Conservation (phyloP, 2,113 vertebrate species). For the Tamias sibiricus region DNA sequence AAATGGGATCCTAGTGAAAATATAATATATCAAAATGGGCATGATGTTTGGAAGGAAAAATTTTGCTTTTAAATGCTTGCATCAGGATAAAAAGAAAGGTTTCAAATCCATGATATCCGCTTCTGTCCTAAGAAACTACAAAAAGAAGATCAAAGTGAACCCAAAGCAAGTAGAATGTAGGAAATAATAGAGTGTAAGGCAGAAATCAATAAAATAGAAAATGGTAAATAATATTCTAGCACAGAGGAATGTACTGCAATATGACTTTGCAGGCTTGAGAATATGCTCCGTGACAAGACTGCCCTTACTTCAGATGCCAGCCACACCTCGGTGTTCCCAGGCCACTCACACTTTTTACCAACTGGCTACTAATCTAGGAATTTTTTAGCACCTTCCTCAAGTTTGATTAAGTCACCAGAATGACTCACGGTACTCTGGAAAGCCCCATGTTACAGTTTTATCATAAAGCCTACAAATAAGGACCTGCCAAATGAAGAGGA, state of each 20-base stretch:
- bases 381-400: background rate
- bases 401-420: background rate
- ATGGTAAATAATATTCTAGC: background rate
- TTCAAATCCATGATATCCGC: background rate
- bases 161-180: background rate
- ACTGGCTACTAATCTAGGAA: background rate
- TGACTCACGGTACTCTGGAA: background rate
- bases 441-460: background rate
- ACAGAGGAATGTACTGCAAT: background rate
- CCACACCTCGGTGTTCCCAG: background rate
- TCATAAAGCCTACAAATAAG: background rate
- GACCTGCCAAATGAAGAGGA: background rate
- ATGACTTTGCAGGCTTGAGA: background rate
- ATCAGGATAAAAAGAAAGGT: background rate
- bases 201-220: background rate
- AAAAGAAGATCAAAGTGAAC: background rate
- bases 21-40: background rate
- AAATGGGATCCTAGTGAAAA: background rate
- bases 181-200: background rate
- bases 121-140: background rate
- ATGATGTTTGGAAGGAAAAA: background rate
- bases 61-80: background rate
- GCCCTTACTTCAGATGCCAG: background rate
- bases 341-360: background rate
- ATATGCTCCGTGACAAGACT: background rate